Evolutionary conservation across 30 jellyfish, hydroid and myxozoan species (phyloP).

Genomic region (Turritopsis rubra): DNA sequence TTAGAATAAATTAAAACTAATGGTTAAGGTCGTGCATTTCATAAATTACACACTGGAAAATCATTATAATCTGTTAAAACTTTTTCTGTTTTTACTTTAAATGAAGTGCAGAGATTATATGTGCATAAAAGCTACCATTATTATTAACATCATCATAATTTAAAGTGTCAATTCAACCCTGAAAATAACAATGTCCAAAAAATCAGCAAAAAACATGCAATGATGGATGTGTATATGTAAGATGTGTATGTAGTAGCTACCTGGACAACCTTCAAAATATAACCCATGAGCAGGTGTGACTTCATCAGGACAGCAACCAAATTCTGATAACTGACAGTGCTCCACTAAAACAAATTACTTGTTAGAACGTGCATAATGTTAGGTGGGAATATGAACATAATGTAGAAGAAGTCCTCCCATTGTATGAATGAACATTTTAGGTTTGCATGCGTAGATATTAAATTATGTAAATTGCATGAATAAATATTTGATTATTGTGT

Average conservation of each 20-base stretch:
- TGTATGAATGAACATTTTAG: too few relatives aligned
- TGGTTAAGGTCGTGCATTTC: too few relatives aligned
- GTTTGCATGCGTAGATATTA: too few relatives aligned
- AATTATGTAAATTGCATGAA: too few relatives aligned
- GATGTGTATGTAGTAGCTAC: conserved; percentile 24
- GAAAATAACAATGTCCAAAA: neutral
- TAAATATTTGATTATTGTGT: too few relatives aligned
- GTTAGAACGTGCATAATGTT: conserved; percentile 4
- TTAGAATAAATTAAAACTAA: too few relatives aligned
- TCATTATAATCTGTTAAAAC: too few relatives aligned
- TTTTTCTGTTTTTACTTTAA: neutral
- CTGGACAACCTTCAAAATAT: conserved; percentile 58
- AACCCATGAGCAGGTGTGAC: conserved; percentile 63
- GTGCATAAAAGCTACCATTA: too few relatives aligned
- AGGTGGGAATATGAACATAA: neutral
- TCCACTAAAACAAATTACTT: conserved; percentile 26
- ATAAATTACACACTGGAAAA: too few relatives aligned
- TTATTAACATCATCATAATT: too few relatives aligned
- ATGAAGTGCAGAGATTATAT: neutral
- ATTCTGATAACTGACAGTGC: conserved; percentile 41
- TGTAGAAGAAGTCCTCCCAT: too few relatives aligned
- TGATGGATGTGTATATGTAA: neutral
- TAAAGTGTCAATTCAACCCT: neutral
- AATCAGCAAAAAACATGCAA: too few relatives aligned
- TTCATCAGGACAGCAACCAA: conserved; percentile 80